These are phyloP conservation scores for Calosoma granatense DNA, from an alignment of 1,140 invertebrate species.

Conservation along the genomic window DNA sequence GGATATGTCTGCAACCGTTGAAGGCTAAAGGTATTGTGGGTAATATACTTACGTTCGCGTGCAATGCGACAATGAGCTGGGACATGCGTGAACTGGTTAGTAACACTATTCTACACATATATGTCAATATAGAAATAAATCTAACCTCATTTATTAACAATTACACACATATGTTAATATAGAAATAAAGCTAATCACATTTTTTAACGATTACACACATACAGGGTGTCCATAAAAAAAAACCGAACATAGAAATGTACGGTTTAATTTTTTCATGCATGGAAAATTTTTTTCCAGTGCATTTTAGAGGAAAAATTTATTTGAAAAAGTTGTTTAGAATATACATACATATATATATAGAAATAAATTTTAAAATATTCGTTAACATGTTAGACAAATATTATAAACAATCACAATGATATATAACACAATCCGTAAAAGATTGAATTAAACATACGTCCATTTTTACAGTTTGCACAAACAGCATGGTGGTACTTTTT, in stretches of 20 bases:
- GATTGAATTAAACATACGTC: neutral
- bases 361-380: neutral
- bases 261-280: no score
- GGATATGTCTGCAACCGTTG: conserved; percentile 26
- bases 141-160: neutral
- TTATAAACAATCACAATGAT: neutral
- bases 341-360: no score
- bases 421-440: neutral
- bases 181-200: neutral
- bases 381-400: neutral
- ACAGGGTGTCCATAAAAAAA: no score
- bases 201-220: conserved; percentile 13
- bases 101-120: no score
- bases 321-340: no score
- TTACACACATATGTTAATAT: conserved; percentile 8
- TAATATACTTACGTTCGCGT: conserved; percentile 25
- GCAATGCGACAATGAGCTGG: conserved; percentile 15
- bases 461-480: conserved; percentile 33
- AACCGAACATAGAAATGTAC: conserved; percentile 22
- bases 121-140: neutral
- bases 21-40: conserved; percentile 24
- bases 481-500: conserved; percentile 40
- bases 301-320: no score
- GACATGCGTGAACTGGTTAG: neutral
- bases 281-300: no score